Percentiles rank a stretch among this genome's conserved stretches.
Evolutionary conservation across 2,888 invertebrate species (phyloP).

Genomic region (Penaeus monodon): DNA sequence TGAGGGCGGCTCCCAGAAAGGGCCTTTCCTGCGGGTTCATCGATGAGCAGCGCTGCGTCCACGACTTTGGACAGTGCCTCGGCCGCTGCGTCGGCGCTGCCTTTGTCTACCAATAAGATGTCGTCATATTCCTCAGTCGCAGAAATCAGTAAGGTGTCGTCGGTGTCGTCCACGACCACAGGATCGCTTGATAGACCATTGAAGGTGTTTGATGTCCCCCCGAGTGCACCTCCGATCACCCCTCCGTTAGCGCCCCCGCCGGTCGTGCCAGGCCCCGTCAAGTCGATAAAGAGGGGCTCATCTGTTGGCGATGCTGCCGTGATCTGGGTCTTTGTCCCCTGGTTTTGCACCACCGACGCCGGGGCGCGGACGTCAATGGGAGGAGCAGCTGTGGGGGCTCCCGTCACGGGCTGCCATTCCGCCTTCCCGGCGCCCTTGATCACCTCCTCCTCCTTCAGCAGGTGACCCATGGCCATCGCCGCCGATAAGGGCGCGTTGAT

Average conservation of each 20-base stretch:
- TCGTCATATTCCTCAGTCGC: conserved; percentile 51
- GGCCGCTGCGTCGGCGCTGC: conserved; percentile 37
- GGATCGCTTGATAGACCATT: not conserved
- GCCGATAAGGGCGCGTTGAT: conserved; percentile 61
- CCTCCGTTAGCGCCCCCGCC: not conserved
- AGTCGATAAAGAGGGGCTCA: conserved; percentile 41
- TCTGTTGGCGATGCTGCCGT: not conserved
- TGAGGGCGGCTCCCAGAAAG: conserved; percentile 35
- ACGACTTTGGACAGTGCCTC: conserved; percentile 47
- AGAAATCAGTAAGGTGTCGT: conserved; percentile 37
- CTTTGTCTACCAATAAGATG: conserved; percentile 46
- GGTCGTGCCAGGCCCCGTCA: conserved; percentile 1
- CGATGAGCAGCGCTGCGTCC: conserved; percentile 46
- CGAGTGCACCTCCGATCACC: not conserved
- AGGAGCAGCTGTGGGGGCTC: conserved; percentile 1
- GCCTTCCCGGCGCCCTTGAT: conserved; percentile 17
- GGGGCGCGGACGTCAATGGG: conserved; percentile 19
- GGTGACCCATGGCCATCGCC: conserved; percentile 62
- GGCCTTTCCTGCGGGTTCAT: conserved; percentile 20
- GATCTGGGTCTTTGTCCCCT: not conserved
- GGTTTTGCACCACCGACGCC: not conserved
- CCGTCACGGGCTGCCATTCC: conserved; percentile 39
- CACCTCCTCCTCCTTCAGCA: conserved; percentile 46
- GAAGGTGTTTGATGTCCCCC: not conserved
- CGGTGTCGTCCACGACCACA: conserved; percentile 8